phyloP scores from a whole-genome alignment of 1,140 invertebrate species.

The Zaprionus davidi region DNA sequence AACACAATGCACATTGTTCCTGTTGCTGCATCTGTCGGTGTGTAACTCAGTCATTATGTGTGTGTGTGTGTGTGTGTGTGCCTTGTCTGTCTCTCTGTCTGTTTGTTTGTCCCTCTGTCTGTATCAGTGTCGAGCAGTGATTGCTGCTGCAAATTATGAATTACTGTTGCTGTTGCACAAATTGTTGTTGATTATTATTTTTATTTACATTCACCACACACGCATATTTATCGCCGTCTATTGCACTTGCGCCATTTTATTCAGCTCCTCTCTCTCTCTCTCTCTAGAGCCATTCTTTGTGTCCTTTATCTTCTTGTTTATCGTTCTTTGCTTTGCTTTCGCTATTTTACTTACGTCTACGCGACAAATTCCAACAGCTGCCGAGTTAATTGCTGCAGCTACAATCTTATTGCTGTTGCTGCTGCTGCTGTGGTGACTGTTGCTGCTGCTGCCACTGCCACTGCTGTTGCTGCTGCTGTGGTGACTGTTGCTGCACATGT shows the following conservation, averaged over 20 bases:
- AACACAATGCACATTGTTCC: conserved; percentile 6
- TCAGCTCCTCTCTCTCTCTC: not conserved
- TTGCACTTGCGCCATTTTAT: conserved; percentile 6
- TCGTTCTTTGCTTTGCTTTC: conserved; percentile 14
- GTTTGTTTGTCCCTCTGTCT: not conserved
- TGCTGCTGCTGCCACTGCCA: conserved; percentile 35
- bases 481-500: conserved; percentile 34
- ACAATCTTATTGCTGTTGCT: conserved; percentile 47
- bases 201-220: conserved; percentile 6
- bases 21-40: not conserved
- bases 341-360: conserved; percentile 79
- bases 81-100: not conserved
- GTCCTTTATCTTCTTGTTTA: not conserved
- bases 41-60: not conserved
- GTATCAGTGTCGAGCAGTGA: not conserved
- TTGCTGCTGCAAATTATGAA: not conserved
- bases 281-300: not conserved
- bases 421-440: conserved; percentile 42
- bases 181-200: not conserved
- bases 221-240: conserved; percentile 2
- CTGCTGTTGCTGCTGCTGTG: conserved; percentile 46
- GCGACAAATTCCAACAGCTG: conserved; percentile 76
- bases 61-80: not conserved
- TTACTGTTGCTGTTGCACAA: not conserved
- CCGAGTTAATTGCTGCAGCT: conserved; percentile 36